A percentile compares a stretch with the other conserved stretches of the same genome.
Evolutionary conservation across 2,888 invertebrate species (phyloP).

Genomic region (Ophion costatus): DNA sequence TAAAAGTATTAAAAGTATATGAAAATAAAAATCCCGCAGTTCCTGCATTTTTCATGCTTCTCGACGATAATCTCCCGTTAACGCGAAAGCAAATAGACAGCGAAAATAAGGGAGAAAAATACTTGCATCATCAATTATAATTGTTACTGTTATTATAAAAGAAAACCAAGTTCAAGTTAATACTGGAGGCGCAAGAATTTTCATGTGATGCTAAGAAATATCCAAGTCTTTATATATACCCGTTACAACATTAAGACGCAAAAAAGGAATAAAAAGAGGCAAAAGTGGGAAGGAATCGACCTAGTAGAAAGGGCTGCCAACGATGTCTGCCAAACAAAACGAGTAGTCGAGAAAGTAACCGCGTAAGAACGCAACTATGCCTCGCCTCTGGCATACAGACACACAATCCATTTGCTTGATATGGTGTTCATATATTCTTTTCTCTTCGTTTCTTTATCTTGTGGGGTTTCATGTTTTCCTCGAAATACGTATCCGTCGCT

Average conservation of each 20-base stretch:
- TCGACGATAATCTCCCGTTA: too few relatives aligned
- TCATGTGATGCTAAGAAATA: constrained; percentile 18
- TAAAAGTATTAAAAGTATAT: too few relatives aligned
- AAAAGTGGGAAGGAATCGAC: constrained; percentile 40
- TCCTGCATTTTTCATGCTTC: too few relatives aligned
- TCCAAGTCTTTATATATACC: not conserved
- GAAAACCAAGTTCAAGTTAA: constrained; percentile 40
- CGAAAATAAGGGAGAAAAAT: too few relatives aligned
- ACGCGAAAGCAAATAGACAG: too few relatives aligned
- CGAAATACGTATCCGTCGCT: constrained; percentile 38
- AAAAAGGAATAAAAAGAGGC: not conserved
- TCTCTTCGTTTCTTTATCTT: not conserved
- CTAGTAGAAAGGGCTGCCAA: constrained; percentile 52
- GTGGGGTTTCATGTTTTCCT: constrained; percentile 26
- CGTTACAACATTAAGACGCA: constrained; percentile 5
- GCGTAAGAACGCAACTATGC: constrained; percentile 32
- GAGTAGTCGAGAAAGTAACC: constrained; percentile 42
- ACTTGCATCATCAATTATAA: too few relatives aligned
- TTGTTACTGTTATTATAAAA: not conserved
- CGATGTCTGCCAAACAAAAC: constrained; percentile 50
- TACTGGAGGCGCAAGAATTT: constrained; percentile 20
- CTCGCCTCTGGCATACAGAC: constrained; percentile 54
- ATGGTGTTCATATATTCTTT: constrained; percentile 33
- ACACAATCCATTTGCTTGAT: constrained; percentile 63
- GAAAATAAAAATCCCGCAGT: too few relatives aligned